Conservation (phyloP, 2,113 vertebrate genomes). For the Callopanchax toddi region DNA sequence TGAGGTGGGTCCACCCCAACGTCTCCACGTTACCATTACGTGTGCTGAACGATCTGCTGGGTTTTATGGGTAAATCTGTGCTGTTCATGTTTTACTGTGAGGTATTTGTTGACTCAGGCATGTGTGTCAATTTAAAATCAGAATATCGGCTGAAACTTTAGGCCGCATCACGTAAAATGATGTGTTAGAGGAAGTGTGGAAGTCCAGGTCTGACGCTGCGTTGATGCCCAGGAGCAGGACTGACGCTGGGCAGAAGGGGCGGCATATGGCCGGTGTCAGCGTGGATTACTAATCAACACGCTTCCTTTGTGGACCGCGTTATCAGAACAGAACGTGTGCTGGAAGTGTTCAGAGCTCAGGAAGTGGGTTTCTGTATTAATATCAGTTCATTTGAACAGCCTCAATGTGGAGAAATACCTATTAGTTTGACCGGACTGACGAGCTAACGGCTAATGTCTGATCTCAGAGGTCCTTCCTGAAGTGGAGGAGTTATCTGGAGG, state of each 20-base stretch:
- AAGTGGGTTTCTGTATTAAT: no score
- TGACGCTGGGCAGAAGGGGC: slow-evolving; percentile 30
- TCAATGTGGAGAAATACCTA: no score
- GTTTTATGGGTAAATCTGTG: slow-evolving; percentile 37
- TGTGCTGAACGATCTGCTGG: slow-evolving; percentile 31
- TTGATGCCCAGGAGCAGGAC: slow-evolving; percentile 11
- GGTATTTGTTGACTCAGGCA: slow-evolving; percentile 18
- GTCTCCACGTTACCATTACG: slow-evolving; percentile 18
- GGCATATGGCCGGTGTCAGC: slow-evolving; percentile 40
- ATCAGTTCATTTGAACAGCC: no score
- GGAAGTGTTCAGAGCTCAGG: no score
- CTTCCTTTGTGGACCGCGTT: slow-evolving; percentile 10
- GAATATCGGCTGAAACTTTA: not conserved
- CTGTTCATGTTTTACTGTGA: slow-evolving; percentile 21
- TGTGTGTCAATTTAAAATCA: slow-evolving; percentile 24
- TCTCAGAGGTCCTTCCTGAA: no score
- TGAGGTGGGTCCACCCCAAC: slow-evolving; percentile 1
- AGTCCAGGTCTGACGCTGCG: slow-evolving; percentile 21
- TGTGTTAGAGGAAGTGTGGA: not conserved
- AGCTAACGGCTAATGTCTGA: no score
- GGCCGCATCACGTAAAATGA: slow-evolving; percentile 7
- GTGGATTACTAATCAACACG: slow-evolving; percentile 28
- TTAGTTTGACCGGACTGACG: no score
- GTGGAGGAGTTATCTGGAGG: no score
- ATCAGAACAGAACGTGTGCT: slow-evolving; percentile 2